Conservation (phyloP, 2,797 vertebrate genomes). For the Microctenopoma steveboyesi region DNA sequence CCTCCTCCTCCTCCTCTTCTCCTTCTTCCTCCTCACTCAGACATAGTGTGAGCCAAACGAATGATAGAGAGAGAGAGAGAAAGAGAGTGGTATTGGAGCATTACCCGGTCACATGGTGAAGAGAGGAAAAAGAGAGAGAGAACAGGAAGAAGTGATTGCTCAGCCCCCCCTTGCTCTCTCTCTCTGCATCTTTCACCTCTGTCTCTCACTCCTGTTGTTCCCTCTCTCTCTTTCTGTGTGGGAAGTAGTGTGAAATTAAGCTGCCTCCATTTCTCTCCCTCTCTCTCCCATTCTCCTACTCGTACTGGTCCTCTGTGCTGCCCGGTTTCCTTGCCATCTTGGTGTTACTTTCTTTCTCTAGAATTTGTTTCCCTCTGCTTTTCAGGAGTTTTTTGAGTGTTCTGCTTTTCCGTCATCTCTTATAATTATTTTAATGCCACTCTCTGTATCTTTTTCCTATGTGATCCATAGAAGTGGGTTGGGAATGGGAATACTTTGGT, state of each 20-base stretch:
- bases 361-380: neutral
- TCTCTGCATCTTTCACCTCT: conserved; percentile 32
- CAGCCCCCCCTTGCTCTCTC: neutral
- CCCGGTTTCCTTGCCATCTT: conserved; percentile 9
- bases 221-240: conserved; percentile 53
- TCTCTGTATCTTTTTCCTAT: neutral
- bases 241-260: conserved; percentile 58
- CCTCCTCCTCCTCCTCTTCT: conserved; percentile 1
- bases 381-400: neutral
- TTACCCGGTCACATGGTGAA: conserved; percentile 79
- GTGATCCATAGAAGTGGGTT: no score
- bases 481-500: no score
- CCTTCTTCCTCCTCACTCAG: conserved; percentile 75
- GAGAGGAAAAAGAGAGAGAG: conserved; percentile 45
- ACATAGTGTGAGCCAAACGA: conserved; percentile 70
- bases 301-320: neutral
- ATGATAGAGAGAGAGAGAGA: conserved; percentile 24
- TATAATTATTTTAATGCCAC: neutral
- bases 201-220: conserved; percentile 37
- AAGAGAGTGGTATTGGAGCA: conserved; percentile 53
- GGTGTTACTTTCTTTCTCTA: neutral
- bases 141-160: conserved; percentile 35
- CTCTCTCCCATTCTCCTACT: neutral
- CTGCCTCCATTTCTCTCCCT: conserved; percentile 26
- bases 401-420: neutral